Percentiles rank a stretch among this genome's conserved stretches.
Evolutionary conservation across 2,797 vertebrate species (phyloP).

Genomic region (Huso huso): DNA sequence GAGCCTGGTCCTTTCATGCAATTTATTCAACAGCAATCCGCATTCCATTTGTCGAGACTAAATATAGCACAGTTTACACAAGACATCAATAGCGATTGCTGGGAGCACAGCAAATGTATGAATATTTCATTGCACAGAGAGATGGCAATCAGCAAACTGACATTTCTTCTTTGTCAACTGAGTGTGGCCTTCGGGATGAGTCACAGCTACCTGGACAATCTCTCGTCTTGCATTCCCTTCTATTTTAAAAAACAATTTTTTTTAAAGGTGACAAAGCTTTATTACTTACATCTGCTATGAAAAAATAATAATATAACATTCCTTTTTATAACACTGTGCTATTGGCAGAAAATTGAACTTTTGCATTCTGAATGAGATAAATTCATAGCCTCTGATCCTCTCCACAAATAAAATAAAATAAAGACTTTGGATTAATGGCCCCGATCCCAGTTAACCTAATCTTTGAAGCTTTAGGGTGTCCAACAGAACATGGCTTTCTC

Average conservation of each 20-base stretch:
- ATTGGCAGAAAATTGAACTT: too few species aligned
- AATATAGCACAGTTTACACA: slow-evolving; percentile 81
- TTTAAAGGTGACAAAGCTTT: slow-evolving; percentile 56
- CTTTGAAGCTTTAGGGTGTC: too few species aligned
- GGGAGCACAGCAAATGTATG: slow-evolving; percentile 65
- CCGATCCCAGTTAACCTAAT: too few species aligned
- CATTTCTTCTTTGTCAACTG: slow-evolving; percentile 9
- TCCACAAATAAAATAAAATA: too few species aligned
- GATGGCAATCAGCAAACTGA: slow-evolving; percentile 58
- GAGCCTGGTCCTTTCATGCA: slow-evolving; percentile 57
- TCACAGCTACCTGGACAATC: slow-evolving; percentile 47
- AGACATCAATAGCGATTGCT: slow-evolving; percentile 81
- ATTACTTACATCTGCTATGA: slow-evolving; percentile 43
- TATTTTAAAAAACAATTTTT: slow-evolving; percentile 64
- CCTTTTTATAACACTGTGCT: background rate
- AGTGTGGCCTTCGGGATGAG: slow-evolving; percentile 30
- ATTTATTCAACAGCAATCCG: slow-evolving; percentile 69
- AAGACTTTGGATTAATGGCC: too few species aligned
- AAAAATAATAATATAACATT: slow-evolving; percentile 36
- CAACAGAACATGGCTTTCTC: too few species aligned
- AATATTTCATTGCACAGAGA: slow-evolving; percentile 69
- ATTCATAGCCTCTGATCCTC: too few species aligned
- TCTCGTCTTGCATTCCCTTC: slow-evolving; percentile 43
- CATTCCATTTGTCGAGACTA: slow-evolving; percentile 80
- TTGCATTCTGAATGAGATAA: too few species aligned